Evolutionary conservation across 2,888 invertebrate genomes (phyloP).

Genomic region (Antitype chi): DNA sequence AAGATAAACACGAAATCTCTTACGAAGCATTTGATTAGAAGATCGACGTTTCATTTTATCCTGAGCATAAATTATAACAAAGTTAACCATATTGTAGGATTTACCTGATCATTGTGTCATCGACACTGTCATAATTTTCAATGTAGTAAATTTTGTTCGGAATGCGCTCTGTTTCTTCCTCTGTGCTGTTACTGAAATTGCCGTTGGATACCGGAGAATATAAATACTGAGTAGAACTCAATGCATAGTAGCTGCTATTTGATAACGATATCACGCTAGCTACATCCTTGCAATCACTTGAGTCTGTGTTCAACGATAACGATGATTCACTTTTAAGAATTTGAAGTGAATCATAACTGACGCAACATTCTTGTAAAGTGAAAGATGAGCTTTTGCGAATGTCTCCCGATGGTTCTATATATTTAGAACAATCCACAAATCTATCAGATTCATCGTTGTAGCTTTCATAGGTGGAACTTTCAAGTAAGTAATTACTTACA

Average conservation of each 20-base stretch:
- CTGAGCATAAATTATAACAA: neutral
- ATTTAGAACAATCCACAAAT: neutral
- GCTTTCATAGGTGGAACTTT: neutral
- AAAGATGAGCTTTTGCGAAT: slow-evolving; percentile 7
- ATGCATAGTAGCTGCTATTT: slow-evolving; percentile 58
- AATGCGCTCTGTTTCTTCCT: slow-evolving; percentile 56
- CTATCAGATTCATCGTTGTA: slow-evolving; percentile 7
- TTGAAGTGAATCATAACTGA: slow-evolving; percentile 69
- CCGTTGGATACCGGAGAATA: slow-evolving; percentile 48
- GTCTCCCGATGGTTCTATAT: neutral
- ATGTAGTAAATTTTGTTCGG: slow-evolving; percentile 45
- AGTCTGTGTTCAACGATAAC: slow-evolving; percentile 67
- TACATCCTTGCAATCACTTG: slow-evolving; percentile 55
- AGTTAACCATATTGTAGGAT: neutral
- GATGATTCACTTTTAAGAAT: slow-evolving; percentile 72
- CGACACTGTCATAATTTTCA: slow-evolving; percentile 41
- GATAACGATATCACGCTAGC: slow-evolving; percentile 70
- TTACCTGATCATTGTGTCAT: slow-evolving; percentile 58
- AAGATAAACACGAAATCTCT: neutral
- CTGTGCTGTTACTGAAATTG: slow-evolving; percentile 25
- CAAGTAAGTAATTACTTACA: slow-evolving; percentile 8
- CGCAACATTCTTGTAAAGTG: slow-evolving; percentile 24
- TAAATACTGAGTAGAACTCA: slow-evolving; percentile 65
- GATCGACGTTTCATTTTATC: neutral
- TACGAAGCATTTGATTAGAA: neutral